Evolutionary conservation across 2,797 vertebrate species (phyloP).

Genomic region (Chelonia mydas): DNA sequence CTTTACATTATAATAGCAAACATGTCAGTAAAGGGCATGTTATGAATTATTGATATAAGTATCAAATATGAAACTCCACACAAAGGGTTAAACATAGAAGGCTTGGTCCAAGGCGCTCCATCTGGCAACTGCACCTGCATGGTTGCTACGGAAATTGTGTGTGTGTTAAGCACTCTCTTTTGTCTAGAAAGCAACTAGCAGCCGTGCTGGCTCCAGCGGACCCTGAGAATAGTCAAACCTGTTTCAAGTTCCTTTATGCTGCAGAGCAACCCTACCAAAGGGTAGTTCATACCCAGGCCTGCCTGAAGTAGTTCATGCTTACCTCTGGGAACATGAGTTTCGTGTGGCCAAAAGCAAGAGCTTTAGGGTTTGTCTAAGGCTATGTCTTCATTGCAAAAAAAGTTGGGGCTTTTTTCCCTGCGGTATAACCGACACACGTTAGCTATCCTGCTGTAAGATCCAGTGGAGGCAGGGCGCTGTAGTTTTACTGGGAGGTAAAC

Average conservation of each 20-base stretch:
- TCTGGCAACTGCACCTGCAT: constrained; percentile 32
- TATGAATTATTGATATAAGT: not conserved
- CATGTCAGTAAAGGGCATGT: not conserved
- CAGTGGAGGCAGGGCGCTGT: not conserved
- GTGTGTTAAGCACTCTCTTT: not conserved
- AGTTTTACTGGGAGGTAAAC: not conserved
- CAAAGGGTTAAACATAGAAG: not conserved
- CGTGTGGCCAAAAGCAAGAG: not conserved
- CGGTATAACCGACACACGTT: not conserved
- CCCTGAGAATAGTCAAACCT: not conserved
- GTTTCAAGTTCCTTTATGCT: constrained; percentile 29
- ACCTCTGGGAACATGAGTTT: not conserved
- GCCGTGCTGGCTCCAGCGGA: constrained; percentile 40
- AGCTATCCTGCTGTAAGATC: not conserved
- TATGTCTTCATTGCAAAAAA: not conserved
- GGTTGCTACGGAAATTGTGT: constrained; percentile 12
- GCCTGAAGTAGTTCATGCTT: constrained; percentile 13
- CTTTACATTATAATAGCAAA: not conserved
- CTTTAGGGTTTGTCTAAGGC: not conserved
- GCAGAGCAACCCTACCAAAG: constrained; percentile 39
- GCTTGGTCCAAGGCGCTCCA: not conserved
- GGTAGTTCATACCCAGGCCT: not conserved
- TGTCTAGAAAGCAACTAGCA: constrained; percentile 41
- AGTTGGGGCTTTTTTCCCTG: not conserved
- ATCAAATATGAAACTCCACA: not conserved